Evolutionary conservation across 1,140 invertebrate genomes (phyloP).

Genomic region (Bombus terrestris): DNA sequence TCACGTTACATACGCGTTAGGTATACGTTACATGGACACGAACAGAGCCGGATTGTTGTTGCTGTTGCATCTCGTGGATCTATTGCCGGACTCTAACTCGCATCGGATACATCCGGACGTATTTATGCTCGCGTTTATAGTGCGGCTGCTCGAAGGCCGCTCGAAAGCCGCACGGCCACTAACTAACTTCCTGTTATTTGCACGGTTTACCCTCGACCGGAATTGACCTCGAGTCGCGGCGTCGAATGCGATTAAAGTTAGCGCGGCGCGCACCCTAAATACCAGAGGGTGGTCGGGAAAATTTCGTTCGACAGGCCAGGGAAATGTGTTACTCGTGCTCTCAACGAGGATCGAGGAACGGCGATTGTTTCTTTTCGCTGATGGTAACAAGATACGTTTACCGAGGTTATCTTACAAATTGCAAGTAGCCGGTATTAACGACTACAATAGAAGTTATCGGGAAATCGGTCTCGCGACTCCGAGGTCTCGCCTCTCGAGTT

Average conservation of each 20-base stretch:
- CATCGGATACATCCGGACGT: constrained; percentile 53
- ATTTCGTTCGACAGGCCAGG: background rate
- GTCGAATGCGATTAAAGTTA: constrained; percentile 54
- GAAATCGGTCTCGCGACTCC: constrained; percentile 14
- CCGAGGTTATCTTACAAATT: constrained; percentile 19
- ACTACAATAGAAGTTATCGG: background rate
- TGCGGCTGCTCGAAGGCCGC: constrained; percentile 40
- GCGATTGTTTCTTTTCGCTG: constrained; percentile 12
- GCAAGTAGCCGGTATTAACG: constrained; percentile 7
- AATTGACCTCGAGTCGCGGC: constrained; percentile 37
- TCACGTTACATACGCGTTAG: too few species aligned
- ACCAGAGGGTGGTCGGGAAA: background rate
- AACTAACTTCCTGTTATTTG: constrained; percentile 56
- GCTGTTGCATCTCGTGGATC: constrained; percentile 15
- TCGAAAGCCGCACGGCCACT: constrained; percentile 47
- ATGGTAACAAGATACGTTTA: constrained; percentile 19
- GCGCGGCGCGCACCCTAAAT: constrained; percentile 10
- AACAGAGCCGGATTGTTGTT: background rate
- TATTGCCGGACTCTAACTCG: constrained; percentile 29
- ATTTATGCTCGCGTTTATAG: constrained; percentile 54
- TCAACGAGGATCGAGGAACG: too few species aligned
- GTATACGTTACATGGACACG: background rate
- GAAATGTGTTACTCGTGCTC: too few species aligned
- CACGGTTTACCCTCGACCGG: constrained; percentile 45
- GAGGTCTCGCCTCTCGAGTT: background rate